These are phyloP conservation scores for Ceratitis capitata DNA, from an alignment of 1,140 invertebrate species.

Conservation along the genomic window DNA sequence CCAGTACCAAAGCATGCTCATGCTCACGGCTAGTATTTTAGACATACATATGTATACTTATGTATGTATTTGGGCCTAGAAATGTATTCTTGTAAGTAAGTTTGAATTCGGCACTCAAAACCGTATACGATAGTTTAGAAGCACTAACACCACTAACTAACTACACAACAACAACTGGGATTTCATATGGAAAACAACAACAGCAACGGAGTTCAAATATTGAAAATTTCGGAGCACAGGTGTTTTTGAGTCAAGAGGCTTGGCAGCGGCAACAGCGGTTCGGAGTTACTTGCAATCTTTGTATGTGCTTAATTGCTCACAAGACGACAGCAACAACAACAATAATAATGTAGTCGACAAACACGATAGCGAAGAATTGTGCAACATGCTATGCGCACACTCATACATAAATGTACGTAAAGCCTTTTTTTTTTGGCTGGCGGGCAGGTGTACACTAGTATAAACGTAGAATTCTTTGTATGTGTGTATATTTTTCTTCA, in stretches of 20 bases:
- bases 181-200: background rate
- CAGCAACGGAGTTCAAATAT: background rate
- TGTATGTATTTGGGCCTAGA: no score
- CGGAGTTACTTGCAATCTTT: background rate
- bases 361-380: slow-evolving; percentile 32
- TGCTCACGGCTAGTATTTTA: background rate
- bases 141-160: background rate
- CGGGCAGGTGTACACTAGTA: background rate
- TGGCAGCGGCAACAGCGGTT: background rate
- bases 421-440: no score
- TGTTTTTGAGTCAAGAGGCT: background rate
- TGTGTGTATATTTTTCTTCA: background rate
- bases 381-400: background rate
- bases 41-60: no score
- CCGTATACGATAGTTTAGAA: background rate
- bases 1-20: background rate
- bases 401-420: background rate
- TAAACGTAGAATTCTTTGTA: background rate
- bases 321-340: no score
- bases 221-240: background rate
- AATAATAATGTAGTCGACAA: no score
- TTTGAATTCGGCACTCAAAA: no score
- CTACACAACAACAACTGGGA: background rate
- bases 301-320: background rate
- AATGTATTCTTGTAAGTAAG: no score